Conservation (phyloP, 2,113 vertebrate genomes). For the Potamarius usumacintae region DNA sequence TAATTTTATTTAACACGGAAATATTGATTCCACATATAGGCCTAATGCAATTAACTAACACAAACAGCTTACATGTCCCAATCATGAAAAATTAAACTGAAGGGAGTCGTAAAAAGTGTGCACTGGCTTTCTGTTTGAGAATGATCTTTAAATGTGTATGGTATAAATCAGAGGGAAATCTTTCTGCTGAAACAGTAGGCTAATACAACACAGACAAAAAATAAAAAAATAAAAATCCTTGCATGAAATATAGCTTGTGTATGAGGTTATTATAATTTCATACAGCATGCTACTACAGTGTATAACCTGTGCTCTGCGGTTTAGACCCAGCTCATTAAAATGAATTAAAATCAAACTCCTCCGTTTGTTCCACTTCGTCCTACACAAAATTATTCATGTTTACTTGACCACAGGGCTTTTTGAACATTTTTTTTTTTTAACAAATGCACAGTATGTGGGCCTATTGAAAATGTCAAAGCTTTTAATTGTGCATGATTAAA, state of each 20-base stretch:
- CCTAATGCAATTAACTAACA: conserved; percentile 20
- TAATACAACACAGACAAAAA: neutral
- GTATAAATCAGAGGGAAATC: neutral
- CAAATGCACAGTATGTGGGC: neutral
- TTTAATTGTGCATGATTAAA: neutral
- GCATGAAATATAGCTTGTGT: neutral
- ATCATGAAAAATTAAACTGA: neutral
- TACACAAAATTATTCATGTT: neutral
- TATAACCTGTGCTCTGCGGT: neutral
- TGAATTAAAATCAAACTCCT: too few relatives aligned
- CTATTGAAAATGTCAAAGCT: neutral
- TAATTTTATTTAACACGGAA: conserved; percentile 21
- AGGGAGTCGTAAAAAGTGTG: neutral
- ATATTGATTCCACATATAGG: conserved; percentile 15
- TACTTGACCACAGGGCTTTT: neutral
- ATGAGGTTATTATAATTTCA: too few relatives aligned
- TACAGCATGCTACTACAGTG: too few relatives aligned
- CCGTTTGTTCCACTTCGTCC: neutral
- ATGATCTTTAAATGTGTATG: neutral
- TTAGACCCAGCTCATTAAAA: neutral
- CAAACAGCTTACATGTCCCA: neutral
- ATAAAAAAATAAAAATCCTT: neutral
- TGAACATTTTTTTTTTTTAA: neutral
- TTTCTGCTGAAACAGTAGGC: neutral
- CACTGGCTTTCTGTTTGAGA: neutral